Evolutionary conservation across 2,888 invertebrate genomes (phyloP).

Genomic region (Latheticus oryzae): DNA sequence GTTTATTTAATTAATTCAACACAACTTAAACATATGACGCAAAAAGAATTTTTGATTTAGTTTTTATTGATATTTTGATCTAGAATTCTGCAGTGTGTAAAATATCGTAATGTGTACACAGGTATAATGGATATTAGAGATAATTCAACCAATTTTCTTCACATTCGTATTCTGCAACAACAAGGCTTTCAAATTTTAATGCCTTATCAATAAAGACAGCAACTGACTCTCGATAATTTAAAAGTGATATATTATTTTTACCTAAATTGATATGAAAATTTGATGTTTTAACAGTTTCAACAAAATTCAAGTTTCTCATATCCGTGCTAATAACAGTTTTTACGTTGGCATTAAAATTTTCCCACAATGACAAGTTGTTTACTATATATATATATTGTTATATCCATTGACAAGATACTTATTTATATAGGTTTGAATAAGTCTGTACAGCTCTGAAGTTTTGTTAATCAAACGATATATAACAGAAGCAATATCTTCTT

Average conservation of each 20-base stretch:
- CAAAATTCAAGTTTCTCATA: constrained; percentile 13
- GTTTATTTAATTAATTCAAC: constrained; percentile 26
- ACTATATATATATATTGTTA: constrained; percentile 36
- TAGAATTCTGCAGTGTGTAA: constrained; percentile 39
- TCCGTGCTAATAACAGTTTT: constrained; percentile 15
- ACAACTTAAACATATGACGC: constrained; percentile 17
- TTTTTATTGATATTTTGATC: constrained; percentile 29
- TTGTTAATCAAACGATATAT: constrained; percentile 39
- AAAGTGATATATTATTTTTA: constrained; percentile 17
- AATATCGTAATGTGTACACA: constrained; percentile 39
- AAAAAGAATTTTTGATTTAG: constrained; percentile 29
- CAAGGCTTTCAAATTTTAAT: constrained; percentile 38
- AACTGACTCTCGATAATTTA: constrained; percentile 34
- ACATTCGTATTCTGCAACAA: constrained; percentile 38
- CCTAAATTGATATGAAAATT: constrained; percentile 30
- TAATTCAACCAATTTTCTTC: constrained; percentile 38
- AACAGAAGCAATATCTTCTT: constrained; percentile 25
- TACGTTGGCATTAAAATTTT: constrained; percentile 35
- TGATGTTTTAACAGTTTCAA: constrained; percentile 28
- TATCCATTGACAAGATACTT: constrained; percentile 25
- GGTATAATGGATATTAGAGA: constrained; percentile 39
- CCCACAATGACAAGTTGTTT: constrained; percentile 32
- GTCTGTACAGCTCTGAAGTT: constrained; percentile 37
- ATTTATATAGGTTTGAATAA: constrained; percentile 34
- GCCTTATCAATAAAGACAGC: constrained; percentile 33